A percentile compares a stretch with the other conserved stretches of the same genome.
These are phyloP conservation scores for Setipinna tenuifilis DNA, from an alignment of 2,797 vertebrate species.

Conservation along the genomic window DNA sequence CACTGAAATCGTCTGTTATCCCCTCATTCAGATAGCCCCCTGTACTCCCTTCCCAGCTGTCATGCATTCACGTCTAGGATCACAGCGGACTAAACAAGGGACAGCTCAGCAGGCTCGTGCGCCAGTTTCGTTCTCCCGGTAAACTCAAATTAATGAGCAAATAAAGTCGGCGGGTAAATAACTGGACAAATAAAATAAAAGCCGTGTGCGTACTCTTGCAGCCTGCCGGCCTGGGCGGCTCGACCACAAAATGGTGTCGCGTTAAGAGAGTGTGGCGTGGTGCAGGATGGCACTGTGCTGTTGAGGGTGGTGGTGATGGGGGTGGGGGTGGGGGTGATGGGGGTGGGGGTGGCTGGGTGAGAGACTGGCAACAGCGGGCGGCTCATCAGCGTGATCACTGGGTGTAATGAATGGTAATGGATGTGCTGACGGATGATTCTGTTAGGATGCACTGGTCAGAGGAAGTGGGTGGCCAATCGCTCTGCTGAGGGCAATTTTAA, in stretches of 20 bases:
- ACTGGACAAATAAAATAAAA: slow-evolving; percentile 57
- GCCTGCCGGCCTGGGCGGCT: slow-evolving; percentile 24
- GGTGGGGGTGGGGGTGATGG: not conserved
- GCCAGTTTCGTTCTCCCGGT: slow-evolving; percentile 56
- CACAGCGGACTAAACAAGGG: slow-evolving; percentile 42
- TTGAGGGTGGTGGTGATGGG: not conserved
- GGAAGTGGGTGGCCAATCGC: slow-evolving; percentile 24
- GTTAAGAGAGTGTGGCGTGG: slow-evolving; percentile 8
- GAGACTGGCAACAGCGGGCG: slow-evolving; percentile 52
- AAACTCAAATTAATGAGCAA: slow-evolving; percentile 59
- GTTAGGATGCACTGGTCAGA: slow-evolving; percentile 41
- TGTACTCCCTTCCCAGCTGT: not conserved
- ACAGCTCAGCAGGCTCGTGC: slow-evolving; percentile 32
- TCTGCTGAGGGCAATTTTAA: slow-evolving; percentile 52
- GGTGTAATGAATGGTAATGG: slow-evolving; percentile 60
- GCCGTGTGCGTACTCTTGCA: not conserved
- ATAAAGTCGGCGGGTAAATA: slow-evolving; percentile 59
- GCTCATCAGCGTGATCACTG: slow-evolving; percentile 54
- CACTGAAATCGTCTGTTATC: not conserved
- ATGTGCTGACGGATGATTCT: slow-evolving; percentile 54
- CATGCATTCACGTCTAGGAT: not conserved
- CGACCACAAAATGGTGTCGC: slow-evolving; percentile 48
- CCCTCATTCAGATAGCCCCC: not conserved
- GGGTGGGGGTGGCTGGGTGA: not conserved
- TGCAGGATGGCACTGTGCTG: too few relatives aligned